phyloP scores from a whole-genome alignment of 2,113 vertebrate species.

The Macrotus californicus region DNA sequence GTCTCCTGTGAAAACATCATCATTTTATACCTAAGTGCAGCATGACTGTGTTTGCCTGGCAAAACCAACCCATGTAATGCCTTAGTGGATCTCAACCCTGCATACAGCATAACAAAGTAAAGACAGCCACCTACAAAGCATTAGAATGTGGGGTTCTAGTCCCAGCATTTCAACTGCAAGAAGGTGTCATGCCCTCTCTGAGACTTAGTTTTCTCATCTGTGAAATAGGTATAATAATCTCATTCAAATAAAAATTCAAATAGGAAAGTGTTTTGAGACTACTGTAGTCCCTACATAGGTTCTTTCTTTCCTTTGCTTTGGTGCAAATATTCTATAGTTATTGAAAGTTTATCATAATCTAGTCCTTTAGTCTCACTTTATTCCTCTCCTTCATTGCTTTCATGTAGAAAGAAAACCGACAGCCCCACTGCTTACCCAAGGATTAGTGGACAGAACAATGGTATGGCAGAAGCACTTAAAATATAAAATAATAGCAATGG shows the following conservation, averaged over 20 bases:
- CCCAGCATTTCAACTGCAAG: background rate
- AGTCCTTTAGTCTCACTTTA: background rate
- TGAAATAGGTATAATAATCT: background rate
- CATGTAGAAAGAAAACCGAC: background rate
- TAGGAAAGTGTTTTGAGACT: background rate
- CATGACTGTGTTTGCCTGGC: background rate
- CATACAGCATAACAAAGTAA: rapidly evolving
- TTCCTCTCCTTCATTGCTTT: background rate
- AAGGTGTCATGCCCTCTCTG: background rate
- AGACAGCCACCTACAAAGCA: background rate
- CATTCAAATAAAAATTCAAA: background rate
- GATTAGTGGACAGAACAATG: conserved; percentile 14
- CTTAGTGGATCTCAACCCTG: background rate
- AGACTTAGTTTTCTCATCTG: background rate
- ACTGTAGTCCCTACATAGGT: background rate
- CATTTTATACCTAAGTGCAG: background rate
- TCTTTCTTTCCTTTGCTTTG: background rate
- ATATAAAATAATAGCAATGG: conserved; percentile 77
- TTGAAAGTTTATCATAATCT: background rate
- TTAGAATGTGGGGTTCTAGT: background rate
- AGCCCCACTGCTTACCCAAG: conserved; percentile 23
- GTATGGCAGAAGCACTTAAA: conserved; percentile 71
- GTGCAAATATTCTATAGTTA: background rate
- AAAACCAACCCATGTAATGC: background rate
- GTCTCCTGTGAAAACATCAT: background rate